Evolutionary conservation across 2,113 vertebrate genomes (phyloP).

Genomic region (Poeciliopsis retropinna): DNA sequence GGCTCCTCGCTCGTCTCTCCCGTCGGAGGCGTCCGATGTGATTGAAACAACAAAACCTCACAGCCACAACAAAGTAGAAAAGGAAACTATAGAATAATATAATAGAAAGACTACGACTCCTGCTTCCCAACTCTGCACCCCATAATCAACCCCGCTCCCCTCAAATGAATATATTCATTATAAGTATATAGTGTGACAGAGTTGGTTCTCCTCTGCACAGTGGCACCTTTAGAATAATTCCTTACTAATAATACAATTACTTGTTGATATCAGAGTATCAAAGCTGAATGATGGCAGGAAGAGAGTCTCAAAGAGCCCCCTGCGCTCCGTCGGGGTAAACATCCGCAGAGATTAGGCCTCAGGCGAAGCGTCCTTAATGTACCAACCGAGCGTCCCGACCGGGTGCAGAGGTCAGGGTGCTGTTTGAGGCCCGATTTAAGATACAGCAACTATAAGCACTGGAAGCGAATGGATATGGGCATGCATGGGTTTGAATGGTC

Average conservation of each 20-base stretch:
- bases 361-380: slow-evolving; percentile 57
- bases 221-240: slow-evolving; percentile 76
- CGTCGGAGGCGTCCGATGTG: slow-evolving; percentile 56
- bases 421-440: slow-evolving; percentile 56
- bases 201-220: slow-evolving; percentile 68
- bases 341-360: slow-evolving; percentile 52
- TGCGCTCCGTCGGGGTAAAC: slow-evolving; percentile 59
- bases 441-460: slow-evolving; percentile 56
- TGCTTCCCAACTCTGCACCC: slow-evolving; percentile 50
- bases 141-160: slow-evolving; percentile 21
- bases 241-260: slow-evolving; percentile 75
- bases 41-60: slow-evolving; percentile 70
- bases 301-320: slow-evolving; percentile 70
- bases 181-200: slow-evolving; percentile 74
- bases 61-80: slow-evolving; percentile 75
- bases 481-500: slow-evolving; percentile 68
- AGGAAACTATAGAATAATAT: slow-evolving; percentile 69
- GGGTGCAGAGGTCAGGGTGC: slow-evolving; percentile 59
- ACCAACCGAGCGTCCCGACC: slow-evolving; percentile 51
- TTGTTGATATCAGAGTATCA: slow-evolving; percentile 71
- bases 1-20: slow-evolving; percentile 29
- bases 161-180: slow-evolving; percentile 49
- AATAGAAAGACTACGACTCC: slow-evolving; percentile 73
- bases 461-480: slow-evolving; percentile 72
- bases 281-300: slow-evolving; percentile 69